These are phyloP conservation scores for Nannospalax galili DNA, from an alignment of 2,113 vertebrate species.

Conservation along the genomic window DNA sequence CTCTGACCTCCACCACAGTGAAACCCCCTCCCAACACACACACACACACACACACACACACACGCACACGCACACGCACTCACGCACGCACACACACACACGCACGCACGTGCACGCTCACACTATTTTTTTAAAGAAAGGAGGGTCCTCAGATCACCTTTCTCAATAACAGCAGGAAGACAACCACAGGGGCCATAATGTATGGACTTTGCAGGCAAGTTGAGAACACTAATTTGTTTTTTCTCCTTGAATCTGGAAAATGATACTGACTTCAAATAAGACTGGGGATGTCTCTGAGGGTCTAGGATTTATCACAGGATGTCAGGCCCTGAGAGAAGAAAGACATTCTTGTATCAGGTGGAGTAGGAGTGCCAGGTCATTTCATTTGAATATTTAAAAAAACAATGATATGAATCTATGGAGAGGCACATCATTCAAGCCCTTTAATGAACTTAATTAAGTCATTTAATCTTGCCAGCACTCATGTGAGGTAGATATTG, in stretches of 20 bases:
- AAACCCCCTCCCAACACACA: not conserved
- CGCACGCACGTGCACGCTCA: not conserved
- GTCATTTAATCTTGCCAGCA: not conserved
- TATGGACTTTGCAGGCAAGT: not conserved
- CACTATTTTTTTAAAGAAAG: not conserved
- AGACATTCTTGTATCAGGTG: not conserved
- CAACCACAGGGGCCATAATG: not conserved
- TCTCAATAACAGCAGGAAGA: not conserved
- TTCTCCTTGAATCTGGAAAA: conserved; percentile 10
- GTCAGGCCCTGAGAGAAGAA: not conserved
- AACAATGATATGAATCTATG: not conserved
- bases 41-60: not conserved
- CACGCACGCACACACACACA: no score
- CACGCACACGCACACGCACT: no score
- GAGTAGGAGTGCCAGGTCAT: not conserved
- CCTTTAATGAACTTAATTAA: conserved; percentile 16
- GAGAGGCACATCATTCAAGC: not conserved
- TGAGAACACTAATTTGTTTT: not conserved
- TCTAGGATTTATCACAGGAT: not conserved
- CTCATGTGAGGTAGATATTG: not conserved
- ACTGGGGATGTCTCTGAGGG: no score
- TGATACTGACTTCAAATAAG: not conserved
- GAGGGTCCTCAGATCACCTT: not conserved
- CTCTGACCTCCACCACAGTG: no score
- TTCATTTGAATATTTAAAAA: not conserved